Evolutionary conservation across 2,888 invertebrate species (phyloP), one percentile per base, ranked within the genome.

Genomic region (Gymnosoma rotundatum): DNA sequence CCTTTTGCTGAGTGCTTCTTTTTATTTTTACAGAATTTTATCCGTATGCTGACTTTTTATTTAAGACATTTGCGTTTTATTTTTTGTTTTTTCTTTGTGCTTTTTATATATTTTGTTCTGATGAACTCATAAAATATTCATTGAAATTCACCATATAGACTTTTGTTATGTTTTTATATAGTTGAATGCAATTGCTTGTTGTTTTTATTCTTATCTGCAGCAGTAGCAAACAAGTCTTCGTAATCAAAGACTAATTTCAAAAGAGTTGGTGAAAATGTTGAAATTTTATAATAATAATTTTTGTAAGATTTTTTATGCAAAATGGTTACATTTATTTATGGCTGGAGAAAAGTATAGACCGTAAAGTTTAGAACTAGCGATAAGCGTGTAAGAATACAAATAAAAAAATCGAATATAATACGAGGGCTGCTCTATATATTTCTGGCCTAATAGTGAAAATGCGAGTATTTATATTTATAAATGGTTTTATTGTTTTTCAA

Each of bases 1-100:
- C 89, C 90, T 89, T 73, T 86, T 54, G 80, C 78, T 45, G 64
- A 75, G 78, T 78, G 36, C 42, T 73, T 76, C 52, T 66, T 83
- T 61, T 61, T 75, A 52, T 58, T 69, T 64, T 61, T 64, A 25
- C n/a, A 58, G 21, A 32, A 69, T 20, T 56, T 45, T 60, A 32
- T 54, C 48, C 48, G 69, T 63, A 16, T 16, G 10, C 16, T 42
- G 32, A 42, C 21, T 66, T 75, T 64, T 54, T 52, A 56, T 36
- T 74, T 78, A 36, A 42, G 8, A 36, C 42, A 32, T 61, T 70
- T 76, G 4, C n/a, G n/a, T 32, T 32, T 32, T 2, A 5, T 63
- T 20, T 32, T 69, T 48, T 67, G 32, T 21, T 73, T 67, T 66
- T 63, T 61, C 36, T 60, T 61, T 32, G 21, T 69, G 38, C 12